Base-by-base conservation (phyloP, 2,797 vertebrate genomes). In the Galago senegalensis region DNA sequence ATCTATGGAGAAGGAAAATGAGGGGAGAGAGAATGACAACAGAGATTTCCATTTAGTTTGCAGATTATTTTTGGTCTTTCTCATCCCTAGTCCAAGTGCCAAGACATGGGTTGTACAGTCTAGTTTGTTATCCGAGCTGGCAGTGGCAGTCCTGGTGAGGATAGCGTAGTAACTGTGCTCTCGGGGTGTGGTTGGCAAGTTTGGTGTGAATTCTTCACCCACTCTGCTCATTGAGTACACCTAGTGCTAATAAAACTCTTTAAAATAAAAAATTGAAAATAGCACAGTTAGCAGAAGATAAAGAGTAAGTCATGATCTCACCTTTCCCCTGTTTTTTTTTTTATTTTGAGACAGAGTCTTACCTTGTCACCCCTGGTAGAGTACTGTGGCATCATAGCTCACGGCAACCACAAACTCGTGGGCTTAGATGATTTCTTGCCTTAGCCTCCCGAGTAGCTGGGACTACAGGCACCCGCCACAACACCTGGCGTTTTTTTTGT, bases 1-100 rank as follows among this genome's bases (percentile, higher is more conserved):
- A 49, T 85, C 37, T 27, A 37, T 77, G 76, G 73, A 79, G 82
- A 84, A 89, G 49, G 72, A 61, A 91, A 94, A 96, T 89, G 18
- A 61, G 75, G 85, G 76, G 63, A 90, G 88, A 73, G 69, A 31
- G 69, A 87, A 34, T 63, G 58, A 94, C 87, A 95, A 34, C 80
- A 93, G 87, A 93, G 40, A 61, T 92, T 92, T 96, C 77, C 86
- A 84, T 87, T 90, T 94, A 84, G 81, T 95, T 82, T 96, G 76
- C 91, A 92, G 63, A 73, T 96, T 91, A 84, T 82, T 94, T 93
- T 95, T 67, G 31, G 76, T 90, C 65, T 96, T 81, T 89, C 65
- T 89, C 56, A 87, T 87, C 67, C 53, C 3, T 18, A 87, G 37
- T 14, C 43, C n/a, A 17, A 65, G 86, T 37, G 82, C 77, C 91